Conservation (phyloP, 2,888 invertebrate genomes). For the Tubiluchus corallicola region DNA sequence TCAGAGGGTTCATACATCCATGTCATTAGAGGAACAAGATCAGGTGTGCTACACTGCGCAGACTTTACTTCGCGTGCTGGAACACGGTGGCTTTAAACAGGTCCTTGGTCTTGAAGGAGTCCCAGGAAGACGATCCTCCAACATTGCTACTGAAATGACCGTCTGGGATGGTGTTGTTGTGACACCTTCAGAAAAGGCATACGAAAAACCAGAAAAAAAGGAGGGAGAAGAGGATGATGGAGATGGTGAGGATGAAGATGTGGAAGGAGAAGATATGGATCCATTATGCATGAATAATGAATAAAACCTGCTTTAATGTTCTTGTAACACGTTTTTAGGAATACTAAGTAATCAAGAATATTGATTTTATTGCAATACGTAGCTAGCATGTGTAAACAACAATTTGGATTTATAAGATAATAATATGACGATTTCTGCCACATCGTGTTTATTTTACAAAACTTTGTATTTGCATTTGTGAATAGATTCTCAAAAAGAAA, state of each 20-base stretch:
- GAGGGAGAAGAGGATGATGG: constrained; percentile 42
- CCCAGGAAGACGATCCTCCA: too few species aligned
- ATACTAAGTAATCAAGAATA: too few species aligned
- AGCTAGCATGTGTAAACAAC: too few species aligned
- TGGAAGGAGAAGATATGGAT: constrained; percentile 32
- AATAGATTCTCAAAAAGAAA: too few species aligned
- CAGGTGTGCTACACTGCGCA: constrained; percentile 82
- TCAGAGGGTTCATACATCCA: constrained; percentile 68
- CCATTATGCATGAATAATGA: too few species aligned
- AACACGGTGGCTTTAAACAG: constrained; percentile 82
- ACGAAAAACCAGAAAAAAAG: constrained; percentile 56
- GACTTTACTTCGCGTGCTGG: constrained; percentile 67
- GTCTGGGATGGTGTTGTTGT: constrained; percentile 94
- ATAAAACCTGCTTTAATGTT: too few species aligned
- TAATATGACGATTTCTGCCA: too few species aligned
- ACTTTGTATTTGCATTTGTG: too few species aligned
- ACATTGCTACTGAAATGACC: constrained; percentile 67
- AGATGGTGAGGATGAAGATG: constrained; percentile 28
- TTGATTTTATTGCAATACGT: too few species aligned
- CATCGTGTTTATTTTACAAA: too few species aligned
- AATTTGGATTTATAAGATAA: too few species aligned
- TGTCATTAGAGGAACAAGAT: constrained; percentile 80
- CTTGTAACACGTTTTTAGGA: too few species aligned
- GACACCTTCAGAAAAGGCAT: constrained; percentile 80
- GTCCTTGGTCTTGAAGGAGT: constrained; percentile 47